Evolutionary conservation across 2,888 invertebrate species (phyloP), one percentile per base, ranked within the genome.

Genomic region (Xanthia togata): DNA sequence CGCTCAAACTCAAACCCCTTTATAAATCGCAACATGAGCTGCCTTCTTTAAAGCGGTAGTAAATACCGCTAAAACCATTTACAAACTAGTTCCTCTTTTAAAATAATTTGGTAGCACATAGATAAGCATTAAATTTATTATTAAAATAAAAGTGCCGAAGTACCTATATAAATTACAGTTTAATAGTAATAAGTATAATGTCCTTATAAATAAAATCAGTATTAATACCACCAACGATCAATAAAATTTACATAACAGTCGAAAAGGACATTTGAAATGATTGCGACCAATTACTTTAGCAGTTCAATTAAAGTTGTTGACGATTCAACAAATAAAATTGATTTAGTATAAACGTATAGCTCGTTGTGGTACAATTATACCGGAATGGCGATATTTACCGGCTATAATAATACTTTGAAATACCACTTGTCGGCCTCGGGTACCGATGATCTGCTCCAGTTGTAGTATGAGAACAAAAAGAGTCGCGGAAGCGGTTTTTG

Each of bases 341-440:
- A 83, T 81, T 73, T 75, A 83, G 57, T 80, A 38, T 67, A 84
- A 47, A 68, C 23, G 44, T 71, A 65, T 65, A 69, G 38, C 60
- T 47, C 23, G 62, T 53, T 47, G 76, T 73, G 59, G 70, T 69
- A 57, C 70, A 78, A 85, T 87, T 87, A 83, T 76, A 82, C 73
- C 78, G 85, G 87, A 86, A 86, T 86, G 86, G 83, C 82, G 82
- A 57, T 82, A 79, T 85, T 82, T 78, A 82, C 69, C 47, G 65
- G 59, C 50, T 64, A 53, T 79, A 86, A 85, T 82, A 70, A 53
- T 70, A 65, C 72, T 75, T 73, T 69, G 26, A 95, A 96, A 96
- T 92, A 94, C 89, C 95, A 96, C 95, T 94, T 82, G 95, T 75
- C 89, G 95, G 88, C 96, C 96, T 96, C 87, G 87, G 72, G 70